These are phyloP conservation scores for Drosophila subpulchrella DNA, from an alignment of 1,140 invertebrate species.

Conservation along the genomic window DNA sequence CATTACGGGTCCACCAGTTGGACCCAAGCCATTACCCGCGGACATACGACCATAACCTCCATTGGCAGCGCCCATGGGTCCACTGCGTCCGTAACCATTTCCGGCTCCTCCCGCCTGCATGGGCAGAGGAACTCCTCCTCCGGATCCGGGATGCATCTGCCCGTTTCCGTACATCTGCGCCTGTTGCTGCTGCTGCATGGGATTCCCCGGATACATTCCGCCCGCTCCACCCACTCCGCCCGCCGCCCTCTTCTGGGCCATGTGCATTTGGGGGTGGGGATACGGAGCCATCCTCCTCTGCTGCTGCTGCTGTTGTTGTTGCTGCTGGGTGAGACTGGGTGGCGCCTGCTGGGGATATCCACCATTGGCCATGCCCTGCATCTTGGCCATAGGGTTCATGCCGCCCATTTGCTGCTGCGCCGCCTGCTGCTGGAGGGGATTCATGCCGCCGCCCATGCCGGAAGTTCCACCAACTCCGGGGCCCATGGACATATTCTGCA, in stretches of 20 bases:
- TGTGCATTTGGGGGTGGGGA: slow-evolving; percentile 92
- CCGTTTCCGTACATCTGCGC: slow-evolving; percentile 84
- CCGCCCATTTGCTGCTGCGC: slow-evolving; percentile 67
- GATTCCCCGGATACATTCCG: slow-evolving; percentile 71
- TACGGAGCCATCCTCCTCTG: slow-evolving; percentile 91
- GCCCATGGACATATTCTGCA: slow-evolving; percentile 85
- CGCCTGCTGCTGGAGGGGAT: slow-evolving; percentile 76
- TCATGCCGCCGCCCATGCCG: slow-evolving; percentile 84
- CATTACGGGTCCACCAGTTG: slow-evolving; percentile 70
- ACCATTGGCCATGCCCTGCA: slow-evolving; percentile 84
- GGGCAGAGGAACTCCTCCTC: slow-evolving; percentile 82
- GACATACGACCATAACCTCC: slow-evolving; percentile 71
- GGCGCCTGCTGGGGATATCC: slow-evolving; percentile 81
- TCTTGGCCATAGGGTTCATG: slow-evolving; percentile 85
- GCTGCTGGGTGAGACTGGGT: slow-evolving; percentile 33
- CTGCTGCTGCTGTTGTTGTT: slow-evolving; percentile 58
- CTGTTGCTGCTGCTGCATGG: slow-evolving; percentile 68
- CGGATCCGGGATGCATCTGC: slow-evolving; percentile 83
- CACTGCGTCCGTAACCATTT: slow-evolving; percentile 72
- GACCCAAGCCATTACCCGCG: slow-evolving; percentile 84
- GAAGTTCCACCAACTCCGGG: slow-evolving; percentile 84
- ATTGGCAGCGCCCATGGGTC: slow-evolving; percentile 77
- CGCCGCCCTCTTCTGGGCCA: slow-evolving; percentile 88
- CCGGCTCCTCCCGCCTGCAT: slow-evolving; percentile 75
- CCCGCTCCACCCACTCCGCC: slow-evolving; percentile 46